Evolutionary conservation across 2,113 vertebrate species (phyloP), one percentile per base, ranked within the genome.

Genomic region (Sialia sialis): DNA sequence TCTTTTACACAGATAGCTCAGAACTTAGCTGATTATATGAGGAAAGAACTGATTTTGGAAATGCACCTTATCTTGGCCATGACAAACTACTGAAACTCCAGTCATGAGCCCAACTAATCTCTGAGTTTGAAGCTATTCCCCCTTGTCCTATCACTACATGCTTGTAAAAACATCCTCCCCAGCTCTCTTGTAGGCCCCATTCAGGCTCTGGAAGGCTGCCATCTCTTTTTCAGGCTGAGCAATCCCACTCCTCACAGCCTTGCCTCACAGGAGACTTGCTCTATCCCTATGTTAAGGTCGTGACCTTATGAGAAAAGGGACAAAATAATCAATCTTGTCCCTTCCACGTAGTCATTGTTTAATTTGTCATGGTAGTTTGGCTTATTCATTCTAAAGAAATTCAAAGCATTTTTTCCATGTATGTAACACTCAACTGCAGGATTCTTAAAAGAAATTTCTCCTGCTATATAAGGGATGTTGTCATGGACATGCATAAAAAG

Each of bases 251-350:
- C 13, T 62, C 25, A 48, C 7, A 29, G 13, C 10, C 8, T 69
- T 60, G 34, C 10, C 7, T 55, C 56, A 34, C 2, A 62, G 41
- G 13, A 25, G 8, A 62, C 0, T 0, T 34, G 19, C 16, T 55
- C 16, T 29, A 17, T 34, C 20, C 25, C 30, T 63, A 9, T 16
- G 39, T 46, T 54, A 25, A 39, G 1, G 39, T 55, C 0, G 2
- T 55, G 34, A 48, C 34, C 16, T 9, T 55, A 13, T 23, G 29
- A 41, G 16, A 79, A 8, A 55, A 30, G 20, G 29, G 41, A 70
- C 48, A 55, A 48, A 48, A n/a, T 49, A 67, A 68, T 59, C 13
- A n/a, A 2, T 74, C 38, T 66, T 46, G 12, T 60, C 20, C 13
- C 30, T 84, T 67, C 23, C 20, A 44, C 29, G 7, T 13, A 69